Conservation (phyloP, 2,113 vertebrate species). For the Lagenorhynchus albirostris region DNA sequence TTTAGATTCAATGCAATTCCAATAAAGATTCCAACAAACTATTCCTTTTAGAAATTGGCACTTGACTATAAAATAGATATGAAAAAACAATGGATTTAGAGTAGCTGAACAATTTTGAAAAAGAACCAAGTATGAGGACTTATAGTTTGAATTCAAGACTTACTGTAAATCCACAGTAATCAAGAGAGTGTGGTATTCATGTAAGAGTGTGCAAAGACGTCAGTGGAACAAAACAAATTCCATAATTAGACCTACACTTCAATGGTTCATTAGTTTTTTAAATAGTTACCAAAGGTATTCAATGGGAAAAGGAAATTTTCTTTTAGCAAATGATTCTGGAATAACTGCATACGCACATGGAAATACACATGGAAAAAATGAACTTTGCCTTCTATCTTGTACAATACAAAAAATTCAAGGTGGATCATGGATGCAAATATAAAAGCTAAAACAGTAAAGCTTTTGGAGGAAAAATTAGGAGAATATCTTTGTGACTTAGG, state of each 20-base stretch:
- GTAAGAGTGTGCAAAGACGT: neutral
- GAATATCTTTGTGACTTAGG: neutral
- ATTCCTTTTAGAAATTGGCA: neutral
- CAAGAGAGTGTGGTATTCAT: neutral
- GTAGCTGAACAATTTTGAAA: neutral
- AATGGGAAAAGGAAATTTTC: neutral
- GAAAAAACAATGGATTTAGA: neutral
- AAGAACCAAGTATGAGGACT: neutral
- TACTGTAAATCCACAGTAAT: neutral
- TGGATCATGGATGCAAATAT: neutral
- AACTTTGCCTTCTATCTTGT: neutral
- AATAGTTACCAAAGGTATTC: neutral
- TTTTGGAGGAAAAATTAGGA: neutral
- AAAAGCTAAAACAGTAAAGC: neutral
- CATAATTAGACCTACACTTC: neutral
- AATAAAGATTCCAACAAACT: neutral
- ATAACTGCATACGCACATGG: neutral
- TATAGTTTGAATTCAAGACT: neutral
- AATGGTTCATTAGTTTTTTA: neutral
- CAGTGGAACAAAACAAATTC: neutral
- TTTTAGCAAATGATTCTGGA: neutral
- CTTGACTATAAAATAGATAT: neutral
- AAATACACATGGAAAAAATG: neutral
- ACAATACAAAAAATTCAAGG: neutral
- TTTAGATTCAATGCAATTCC: neutral